Evolutionary conservation across 1,140 invertebrate species (phyloP).

Genomic region (Amyelois transitella): DNA sequence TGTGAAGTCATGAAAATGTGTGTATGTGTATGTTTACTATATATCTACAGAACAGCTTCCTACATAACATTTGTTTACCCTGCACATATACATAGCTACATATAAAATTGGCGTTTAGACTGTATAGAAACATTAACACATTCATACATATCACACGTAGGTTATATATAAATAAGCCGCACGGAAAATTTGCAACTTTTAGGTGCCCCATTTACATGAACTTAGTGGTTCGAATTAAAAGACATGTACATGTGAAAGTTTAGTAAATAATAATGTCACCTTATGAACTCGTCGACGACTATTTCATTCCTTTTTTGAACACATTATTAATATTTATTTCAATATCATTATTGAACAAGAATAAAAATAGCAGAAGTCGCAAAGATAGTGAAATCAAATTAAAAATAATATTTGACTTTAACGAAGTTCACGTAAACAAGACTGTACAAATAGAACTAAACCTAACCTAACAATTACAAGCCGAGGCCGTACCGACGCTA

Average conservation of each 20-base stretch:
- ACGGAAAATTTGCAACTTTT: conserved; percentile 20
- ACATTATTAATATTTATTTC: too few relatives aligned
- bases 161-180: conserved; percentile 16
- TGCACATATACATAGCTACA: conserved; percentile 21
- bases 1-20: too few relatives aligned
- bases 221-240: too few relatives aligned
- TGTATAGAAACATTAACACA: conserved; percentile 20
- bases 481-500: conserved; percentile 37
- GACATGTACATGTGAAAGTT: too few relatives aligned
- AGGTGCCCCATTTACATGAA: neutral
- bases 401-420: neutral
- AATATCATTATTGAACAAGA: too few relatives aligned
- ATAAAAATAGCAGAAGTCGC: too few relatives aligned
- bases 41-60: neutral
- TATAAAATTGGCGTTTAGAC: conserved; percentile 25
- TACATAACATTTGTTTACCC: conserved; percentile 16
- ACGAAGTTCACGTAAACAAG: neutral
- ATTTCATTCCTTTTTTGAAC: too few relatives aligned
- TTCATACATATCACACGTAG: conserved; percentile 15
- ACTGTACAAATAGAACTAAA: conserved; percentile 19
- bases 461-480: conserved; percentile 29
- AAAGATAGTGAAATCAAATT: neutral
- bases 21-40: neutral
- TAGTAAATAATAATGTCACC: too few relatives aligned
- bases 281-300: too few relatives aligned